phyloP scores from a whole-genome alignment of 2,888 invertebrate genomes.

The Cephonodes hylas region DNA sequence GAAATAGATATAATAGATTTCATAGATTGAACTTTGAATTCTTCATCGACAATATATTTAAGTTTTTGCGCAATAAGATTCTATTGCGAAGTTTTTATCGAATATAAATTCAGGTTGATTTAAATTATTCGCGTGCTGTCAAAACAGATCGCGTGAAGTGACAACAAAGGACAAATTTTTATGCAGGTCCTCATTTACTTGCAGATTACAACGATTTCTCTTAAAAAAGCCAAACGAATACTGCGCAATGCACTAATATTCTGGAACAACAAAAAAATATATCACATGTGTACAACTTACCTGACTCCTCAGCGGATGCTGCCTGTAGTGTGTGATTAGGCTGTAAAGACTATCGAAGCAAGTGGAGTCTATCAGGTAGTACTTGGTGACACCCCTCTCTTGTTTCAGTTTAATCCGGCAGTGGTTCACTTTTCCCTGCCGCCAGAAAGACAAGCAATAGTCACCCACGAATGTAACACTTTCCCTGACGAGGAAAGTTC shows the following conservation, averaged over 20 bases:
- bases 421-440: slow-evolving; percentile 93
- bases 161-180: background rate
- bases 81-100: background rate
- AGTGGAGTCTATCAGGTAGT: slow-evolving; percentile 92
- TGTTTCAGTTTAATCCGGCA: slow-evolving; percentile 95
- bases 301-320: slow-evolving; percentile 91
- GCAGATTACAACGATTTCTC: background rate
- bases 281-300: no score
- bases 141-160: background rate
- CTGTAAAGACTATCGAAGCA: slow-evolving; percentile 96
- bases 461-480: slow-evolving; percentile 98
- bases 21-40: no score
- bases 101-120: background rate
- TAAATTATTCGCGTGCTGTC: background rate
- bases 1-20: no score
- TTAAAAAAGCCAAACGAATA: background rate
- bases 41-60: no score
- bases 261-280: background rate
- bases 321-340: slow-evolving; percentile 93
- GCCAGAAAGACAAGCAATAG: slow-evolving; percentile 97
- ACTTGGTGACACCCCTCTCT: slow-evolving; percentile 93
- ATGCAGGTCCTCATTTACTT: slow-evolving; percentile 1
- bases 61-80: no score
- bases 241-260: background rate
- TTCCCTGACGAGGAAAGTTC: slow-evolving; percentile 95